Evolutionary conservation across 2,888 invertebrate genomes (phyloP), one percentile per base, ranked within the genome.

Genomic region (Tenthredo scrophulariae): DNA sequence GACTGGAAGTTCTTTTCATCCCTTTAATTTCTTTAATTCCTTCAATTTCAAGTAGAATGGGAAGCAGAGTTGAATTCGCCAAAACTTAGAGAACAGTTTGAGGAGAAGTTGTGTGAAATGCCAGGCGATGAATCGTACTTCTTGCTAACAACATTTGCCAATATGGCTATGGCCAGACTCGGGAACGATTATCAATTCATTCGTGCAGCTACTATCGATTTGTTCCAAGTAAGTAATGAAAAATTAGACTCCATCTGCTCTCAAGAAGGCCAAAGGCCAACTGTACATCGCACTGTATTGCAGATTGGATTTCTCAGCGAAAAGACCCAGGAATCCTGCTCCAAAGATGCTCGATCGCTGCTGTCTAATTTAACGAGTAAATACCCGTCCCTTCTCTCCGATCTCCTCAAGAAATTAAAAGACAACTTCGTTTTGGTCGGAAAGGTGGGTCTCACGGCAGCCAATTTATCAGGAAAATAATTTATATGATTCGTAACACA

Each of bases 71-170:
- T 95, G 29, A 94, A 94, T 90, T 93, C 94, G 0, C 89, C 93
- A 0, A 93, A 93, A 72, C 93, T 95, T 86, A 93, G 94, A 89
- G 90, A 93, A 50, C 94, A 95, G 79, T 96, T 97, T 89, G 96
- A 96, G 90, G 95, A 96, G 84, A 95, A 95, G 87, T 93, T 97
- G 85, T 94, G 94, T 43, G 94, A 93, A 84, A 94, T 97, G 90
- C 95, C 96, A 0, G 96, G 96, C 72, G 96, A 96, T 84, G 97
- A 97, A 91, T 95, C 96, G 80, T 96, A 97, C 91, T 97, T 97
- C 93, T 94, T 97, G 75, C 91, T 97, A 80, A 97, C 97, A 86
- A 96, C 97, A 2, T 96, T 97, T 91, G 96, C 97, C 70, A 97
- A 97, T 92, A 97, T 97, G 96, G 97, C 96, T 15, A 94, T 96